Evolutionary conservation across 2,113 vertebrate species (phyloP).

Genomic region (Hyperopisus bebe): DNA sequence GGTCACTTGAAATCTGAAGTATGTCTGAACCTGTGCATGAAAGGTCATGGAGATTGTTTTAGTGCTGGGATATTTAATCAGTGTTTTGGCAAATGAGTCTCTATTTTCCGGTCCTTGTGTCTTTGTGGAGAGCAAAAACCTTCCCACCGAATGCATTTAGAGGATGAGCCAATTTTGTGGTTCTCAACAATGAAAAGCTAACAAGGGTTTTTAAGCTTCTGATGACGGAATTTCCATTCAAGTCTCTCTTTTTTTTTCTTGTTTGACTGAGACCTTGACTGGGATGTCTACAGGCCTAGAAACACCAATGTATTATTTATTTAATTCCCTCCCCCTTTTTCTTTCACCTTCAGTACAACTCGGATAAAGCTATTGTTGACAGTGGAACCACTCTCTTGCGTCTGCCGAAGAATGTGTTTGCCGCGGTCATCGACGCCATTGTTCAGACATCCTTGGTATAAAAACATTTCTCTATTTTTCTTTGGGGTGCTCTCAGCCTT

Average conservation of each 20-base stretch:
- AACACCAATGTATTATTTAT: background rate
- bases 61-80: background rate
- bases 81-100: background rate
- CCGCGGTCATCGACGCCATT: slow-evolving; percentile 80
- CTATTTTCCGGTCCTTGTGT: background rate
- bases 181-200: background rate
- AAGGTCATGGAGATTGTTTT: background rate
- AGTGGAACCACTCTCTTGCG: slow-evolving; percentile 92
- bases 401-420: slow-evolving; percentile 86
- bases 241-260: background rate
- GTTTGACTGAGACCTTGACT: background rate
- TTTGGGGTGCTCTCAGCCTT: background rate
- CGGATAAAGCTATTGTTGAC: slow-evolving; percentile 95
- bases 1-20: background rate
- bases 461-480: background rate
- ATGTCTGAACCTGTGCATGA: background rate
- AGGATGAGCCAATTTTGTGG: background rate
- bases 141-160: background rate
- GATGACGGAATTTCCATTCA: background rate
- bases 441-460: slow-evolving; percentile 77
- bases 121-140: background rate
- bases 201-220: background rate
- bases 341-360: slow-evolving; percentile 72
- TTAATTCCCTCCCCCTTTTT: slow-evolving; percentile 13
- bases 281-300: background rate